Evolutionary conservation across 2,797 vertebrate species (phyloP), one percentile per base, ranked within the genome.

Genomic region (Microctenopoma stevenorrisi): DNA sequence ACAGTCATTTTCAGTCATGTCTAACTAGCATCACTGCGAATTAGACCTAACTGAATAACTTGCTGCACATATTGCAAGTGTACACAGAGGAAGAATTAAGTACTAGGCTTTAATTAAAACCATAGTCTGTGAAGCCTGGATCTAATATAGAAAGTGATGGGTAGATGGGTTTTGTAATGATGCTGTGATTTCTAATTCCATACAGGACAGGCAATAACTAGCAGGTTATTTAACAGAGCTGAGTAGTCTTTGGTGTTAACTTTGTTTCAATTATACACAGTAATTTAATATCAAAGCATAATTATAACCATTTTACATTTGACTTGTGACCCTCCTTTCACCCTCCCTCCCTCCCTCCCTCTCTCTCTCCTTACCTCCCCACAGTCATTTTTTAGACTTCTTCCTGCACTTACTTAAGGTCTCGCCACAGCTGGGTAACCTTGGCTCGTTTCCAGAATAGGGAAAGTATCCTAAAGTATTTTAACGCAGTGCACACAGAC

Each of bases 281-380:
- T 73, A 66, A 84, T 86, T 84, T 83, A 59, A 84, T 76, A 79
- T 68, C 57, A 82, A 67, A 81, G 63, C 53, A 30, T 77, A 81
- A 84, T 83, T 81, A 82, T 28, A 74, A 48, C 4, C 33, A 76
- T 87, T 83, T 78, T 61, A 84, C 76, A 70, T 70, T 71, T 81
- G 76, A 83, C 64, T 74, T 79, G 68, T 0, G 33, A 68, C 78
- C 51, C 44, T 71, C 54, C 18, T 44, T 25, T 64, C 42, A 25
- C 46, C 35, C 4, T 25, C 30, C 22, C 22, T 22, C 22, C 22
- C 22, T 7, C 43, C 49, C 15, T 51, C 47, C 43, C 22, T 22
- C 22, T 22, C 22, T 7, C 43, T 52, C 15, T 51, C 47, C 43
- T 51, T 16, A 28, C 26, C 44, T 25, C 12, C 26, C 61, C 33